Evolutionary conservation across 2,888 invertebrate genomes (phyloP), one percentile per base, ranked within the genome.

Genomic region (Empis livida): DNA sequence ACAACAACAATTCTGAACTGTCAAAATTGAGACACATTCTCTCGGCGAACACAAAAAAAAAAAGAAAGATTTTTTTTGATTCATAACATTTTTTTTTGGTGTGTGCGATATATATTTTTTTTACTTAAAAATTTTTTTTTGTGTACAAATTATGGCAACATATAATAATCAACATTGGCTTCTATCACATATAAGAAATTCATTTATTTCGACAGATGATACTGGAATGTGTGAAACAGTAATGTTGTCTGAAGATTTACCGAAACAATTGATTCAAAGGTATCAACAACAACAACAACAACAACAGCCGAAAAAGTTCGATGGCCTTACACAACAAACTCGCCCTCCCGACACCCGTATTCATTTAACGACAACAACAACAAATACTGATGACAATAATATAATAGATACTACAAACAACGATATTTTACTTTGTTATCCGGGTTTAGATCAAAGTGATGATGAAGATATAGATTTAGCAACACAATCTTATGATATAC

Each of bases 121-220:
- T 27, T 27, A 27, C 23, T 8, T 27, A 27, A 20, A 20, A 3
- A 20, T 20, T 20, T 20, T 20, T 20, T 20, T 27, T 27, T 27
- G 9, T 27, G 9, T 8, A 27, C 3, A 35, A 35, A 35, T 35
- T 46, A 95, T 95, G 95, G 94, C 94, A 56, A 80, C 92, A 54
- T 94, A 92, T 68, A 93, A 95, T 68, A 91, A 95, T 70, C 84
- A 84, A 68, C 84, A 86, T 59, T 95, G 94, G 86, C 75, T 96
- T 43, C 74, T 95, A 45, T 87, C 91, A 50, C 91, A 94, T 69
- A 90, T 95, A 55, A 77, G 91, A 48, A 92, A 94, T 68, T 92
- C 93, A 10, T 96, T 93, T 70, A 89, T 95, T 62, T 88, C 91
- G 20, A 90, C 92, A 17, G 95, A 96, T 72, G 94, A 95, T 69